phyloP scores from a whole-genome alignment of 2,888 invertebrate species.

The Polydrusus tereticollis region DNA sequence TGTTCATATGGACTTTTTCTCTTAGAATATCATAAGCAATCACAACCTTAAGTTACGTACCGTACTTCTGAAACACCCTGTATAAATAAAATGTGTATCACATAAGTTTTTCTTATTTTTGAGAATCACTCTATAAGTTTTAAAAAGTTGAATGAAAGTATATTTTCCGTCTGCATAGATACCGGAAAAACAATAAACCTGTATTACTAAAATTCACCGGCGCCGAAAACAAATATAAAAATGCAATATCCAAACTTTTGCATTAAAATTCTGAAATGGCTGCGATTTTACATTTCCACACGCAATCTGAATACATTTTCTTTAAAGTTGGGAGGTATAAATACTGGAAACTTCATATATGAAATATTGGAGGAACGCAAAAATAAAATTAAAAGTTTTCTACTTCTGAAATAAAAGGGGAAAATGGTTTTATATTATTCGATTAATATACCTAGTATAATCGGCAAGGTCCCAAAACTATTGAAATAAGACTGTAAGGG shows the following conservation, averaged over 20 bases:
- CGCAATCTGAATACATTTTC: conserved; percentile 21
- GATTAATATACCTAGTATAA: too few relatives aligned
- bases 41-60: too few relatives aligned
- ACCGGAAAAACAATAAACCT: conserved; percentile 8
- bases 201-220: conserved; percentile 18
- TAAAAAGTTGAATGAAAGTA: background rate
- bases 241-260: conserved; percentile 25
- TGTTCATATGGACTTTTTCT: too few relatives aligned
- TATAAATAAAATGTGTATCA: too few relatives aligned
- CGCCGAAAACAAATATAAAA: conserved; percentile 35
- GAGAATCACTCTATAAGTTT: background rate
- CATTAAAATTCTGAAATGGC: conserved; percentile 32
- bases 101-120: too few relatives aligned
- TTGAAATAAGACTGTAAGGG: too few relatives aligned
- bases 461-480: too few relatives aligned
- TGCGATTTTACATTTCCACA: conserved; percentile 37
- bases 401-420: too few relatives aligned
- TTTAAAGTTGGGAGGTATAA: conserved; percentile 33
- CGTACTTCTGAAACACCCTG: too few relatives aligned
- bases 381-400: conserved; percentile 25
- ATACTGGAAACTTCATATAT: conserved; percentile 26
- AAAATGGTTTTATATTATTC: too few relatives aligned
- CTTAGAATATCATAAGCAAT: too few relatives aligned
- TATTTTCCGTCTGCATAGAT: background rate
- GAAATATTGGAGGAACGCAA: conserved; percentile 15